Percentiles rank a stretch among this genome's conserved stretches.
phyloP scores from a whole-genome alignment of 2,113 vertebrate species.

The Zingel zingel region DNA sequence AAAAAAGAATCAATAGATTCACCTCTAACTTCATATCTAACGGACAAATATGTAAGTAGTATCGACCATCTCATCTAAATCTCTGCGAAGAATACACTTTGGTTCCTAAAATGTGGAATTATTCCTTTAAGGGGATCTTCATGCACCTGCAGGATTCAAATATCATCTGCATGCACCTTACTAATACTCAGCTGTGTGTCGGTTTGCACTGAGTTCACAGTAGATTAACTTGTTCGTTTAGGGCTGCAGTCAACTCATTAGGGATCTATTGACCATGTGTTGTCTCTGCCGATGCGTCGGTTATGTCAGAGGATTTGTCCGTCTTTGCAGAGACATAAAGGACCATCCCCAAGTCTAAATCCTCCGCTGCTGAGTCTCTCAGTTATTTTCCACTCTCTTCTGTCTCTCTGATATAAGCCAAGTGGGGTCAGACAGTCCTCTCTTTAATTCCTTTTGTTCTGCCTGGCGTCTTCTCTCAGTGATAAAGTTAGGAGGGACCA shows the following conservation, averaged over 20 bases:
- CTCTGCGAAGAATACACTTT: not conserved
- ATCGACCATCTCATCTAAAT: not conserved
- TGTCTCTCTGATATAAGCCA: conserved; percentile 19
- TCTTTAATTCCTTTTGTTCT: conserved; percentile 38
- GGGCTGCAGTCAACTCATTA: conserved; percentile 43
- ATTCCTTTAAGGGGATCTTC: not conserved
- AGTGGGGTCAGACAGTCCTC: conserved; percentile 32
- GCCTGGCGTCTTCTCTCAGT: not conserved
- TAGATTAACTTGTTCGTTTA: conserved; percentile 56
- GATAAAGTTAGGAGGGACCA: not conserved
- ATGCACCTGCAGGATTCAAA: not conserved
- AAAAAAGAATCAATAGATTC: too few relatives aligned
- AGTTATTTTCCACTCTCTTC: conserved; percentile 54
- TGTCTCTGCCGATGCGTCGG: conserved; percentile 48
- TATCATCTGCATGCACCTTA: conserved; percentile 6
- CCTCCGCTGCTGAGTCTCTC: conserved; percentile 22
- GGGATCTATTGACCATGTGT: conserved; percentile 55
- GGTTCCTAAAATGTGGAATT: not conserved
- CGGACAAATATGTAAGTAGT: too few relatives aligned
- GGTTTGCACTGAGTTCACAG: not conserved
- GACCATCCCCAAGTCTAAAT: conserved; percentile 65
- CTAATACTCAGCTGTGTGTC: not conserved
- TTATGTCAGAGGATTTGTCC: conserved; percentile 74
- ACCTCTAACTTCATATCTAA: too few relatives aligned
- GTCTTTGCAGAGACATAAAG: conserved; percentile 63